Evolutionary conservation across 1,140 invertebrate species (phyloP), one percentile per base, ranked within the genome.

Genomic region (Macrobrachium nipponense): DNA sequence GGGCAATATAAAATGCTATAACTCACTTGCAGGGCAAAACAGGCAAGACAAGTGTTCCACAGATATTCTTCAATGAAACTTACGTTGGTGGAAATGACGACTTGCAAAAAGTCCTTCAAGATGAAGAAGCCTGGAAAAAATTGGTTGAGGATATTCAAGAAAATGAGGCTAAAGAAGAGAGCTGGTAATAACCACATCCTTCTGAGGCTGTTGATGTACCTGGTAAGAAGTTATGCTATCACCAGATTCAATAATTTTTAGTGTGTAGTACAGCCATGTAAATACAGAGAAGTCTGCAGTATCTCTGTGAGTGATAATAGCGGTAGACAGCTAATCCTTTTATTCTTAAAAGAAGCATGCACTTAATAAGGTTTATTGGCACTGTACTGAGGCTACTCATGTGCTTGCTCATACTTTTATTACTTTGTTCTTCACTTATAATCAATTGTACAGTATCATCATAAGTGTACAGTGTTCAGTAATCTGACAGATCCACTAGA

Each of bases 41-140:
- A 20, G 79, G 82, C 2, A 87, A 86, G 66, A 85, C 82, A 18
- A 88, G 87, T 70, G 88, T 89, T 5, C 88, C 88, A n/a, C 88
- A 89, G 58, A 89, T 89, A 59, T 89, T 89, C 72, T 89, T 89
- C 73, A 89, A 89, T 60, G 68, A 82, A 18, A 87, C 66, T 0
- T 85, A 85, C 59, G 80, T 89, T 58, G 88, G 88, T 51, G 88
- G 88, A 10, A 87, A 89, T 80, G 85, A 68, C 27, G 80, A 72
- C 17, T 79, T 89, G 17, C 76, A 89, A 23, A 72, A 76, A n/a
- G 43, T 62, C 14, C 14, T 87, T 18, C 77, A 60, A 80, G 78
- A 89, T 80, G 82, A 81, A 66, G 73, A 86, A 23, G 72, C 36
- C 14, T 80, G 77, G 83, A 44, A 64, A 27, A 60, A 82, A 27